Evolutionary conservation across 2,888 invertebrate species (phyloP).

Genomic region (Drosophila koepferae): DNA sequence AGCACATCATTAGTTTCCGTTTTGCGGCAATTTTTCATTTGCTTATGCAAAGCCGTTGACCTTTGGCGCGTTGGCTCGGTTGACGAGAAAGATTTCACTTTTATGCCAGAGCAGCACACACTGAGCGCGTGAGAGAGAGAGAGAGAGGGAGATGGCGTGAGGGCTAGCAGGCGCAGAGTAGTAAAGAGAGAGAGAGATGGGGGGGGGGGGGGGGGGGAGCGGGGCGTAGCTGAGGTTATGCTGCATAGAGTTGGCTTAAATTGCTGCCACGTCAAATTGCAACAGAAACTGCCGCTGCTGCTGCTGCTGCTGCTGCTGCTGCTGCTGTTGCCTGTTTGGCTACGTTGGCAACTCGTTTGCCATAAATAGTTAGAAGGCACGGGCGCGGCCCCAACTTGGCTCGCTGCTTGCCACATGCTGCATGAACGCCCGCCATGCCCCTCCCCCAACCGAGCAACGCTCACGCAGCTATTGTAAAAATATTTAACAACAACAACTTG

Average conservation of each 20-base stretch:
- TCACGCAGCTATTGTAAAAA: constrained; percentile 78
- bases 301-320: constrained; percentile 1
- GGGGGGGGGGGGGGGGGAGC: neutral
- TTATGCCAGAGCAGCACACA: constrained; percentile 33
- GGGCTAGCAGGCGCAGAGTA: neutral
- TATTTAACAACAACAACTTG: constrained; percentile 58
- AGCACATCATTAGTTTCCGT: constrained; percentile 83
- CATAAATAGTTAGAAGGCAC: constrained; percentile 81
- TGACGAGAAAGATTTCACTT: constrained; percentile 70
- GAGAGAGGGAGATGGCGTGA: neutral
- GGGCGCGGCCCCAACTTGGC: constrained; percentile 77
- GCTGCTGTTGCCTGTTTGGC: constrained; percentile 38
- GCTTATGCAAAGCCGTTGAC: constrained; percentile 78
- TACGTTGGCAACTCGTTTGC: constrained; percentile 72
- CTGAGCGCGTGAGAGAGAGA: neutral
- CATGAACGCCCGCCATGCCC: constrained; percentile 14
- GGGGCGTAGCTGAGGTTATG: constrained; percentile 7
- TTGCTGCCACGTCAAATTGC: constrained; percentile 61
- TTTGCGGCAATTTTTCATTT: constrained; percentile 83
- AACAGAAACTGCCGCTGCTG: constrained; percentile 31
- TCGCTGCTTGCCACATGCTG: constrained; percentile 46
- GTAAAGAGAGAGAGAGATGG: no score
- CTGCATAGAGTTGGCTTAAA: constrained; percentile 45
- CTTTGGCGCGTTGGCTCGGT: constrained; percentile 48
- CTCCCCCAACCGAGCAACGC: constrained; percentile 14